Evolutionary conservation across 2,113 vertebrate species (phyloP).

Genomic region (Plectropomus leopardus): DNA sequence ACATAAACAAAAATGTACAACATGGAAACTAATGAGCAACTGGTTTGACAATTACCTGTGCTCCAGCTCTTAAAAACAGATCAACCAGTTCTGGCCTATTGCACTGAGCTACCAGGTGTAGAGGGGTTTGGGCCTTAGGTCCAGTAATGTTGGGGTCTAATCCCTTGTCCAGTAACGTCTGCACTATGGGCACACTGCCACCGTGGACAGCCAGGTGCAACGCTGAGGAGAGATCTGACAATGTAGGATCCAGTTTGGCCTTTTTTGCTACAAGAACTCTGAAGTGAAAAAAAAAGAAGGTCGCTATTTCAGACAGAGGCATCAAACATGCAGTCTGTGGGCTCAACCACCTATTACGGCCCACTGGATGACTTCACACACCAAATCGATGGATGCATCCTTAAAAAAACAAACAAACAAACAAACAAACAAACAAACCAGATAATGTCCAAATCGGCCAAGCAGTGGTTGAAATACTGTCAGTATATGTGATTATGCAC

Average conservation of each 20-base stretch:
- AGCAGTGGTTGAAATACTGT: too few relatives aligned
- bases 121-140: constrained; percentile 75
- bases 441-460: too few relatives aligned
- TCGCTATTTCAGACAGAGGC: too few relatives aligned
- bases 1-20: background rate
- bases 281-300: background rate
- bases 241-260: constrained; percentile 71
- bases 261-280: constrained; percentile 75
- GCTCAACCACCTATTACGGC: too few relatives aligned
- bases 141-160: constrained; percentile 78
- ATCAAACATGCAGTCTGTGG: too few relatives aligned
- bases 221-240: constrained; percentile 79
- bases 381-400: too few relatives aligned
- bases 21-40: background rate
- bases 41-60: constrained; percentile 48
- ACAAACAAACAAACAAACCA: too few relatives aligned
- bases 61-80: constrained; percentile 78
- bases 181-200: constrained; percentile 73
- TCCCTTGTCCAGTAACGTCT: constrained; percentile 78
- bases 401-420: too few relatives aligned
- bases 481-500: too few relatives aligned
- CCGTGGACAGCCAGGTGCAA: constrained; percentile 84
- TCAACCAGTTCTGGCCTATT: constrained; percentile 64
- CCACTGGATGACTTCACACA: too few relatives aligned
- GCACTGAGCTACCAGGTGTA: constrained; percentile 81